A percentile compares a stretch with the other conserved stretches of the same genome.
Conservation (phyloP, 2,113 vertebrate genomes). For the Prietella phreatophila region DNA sequence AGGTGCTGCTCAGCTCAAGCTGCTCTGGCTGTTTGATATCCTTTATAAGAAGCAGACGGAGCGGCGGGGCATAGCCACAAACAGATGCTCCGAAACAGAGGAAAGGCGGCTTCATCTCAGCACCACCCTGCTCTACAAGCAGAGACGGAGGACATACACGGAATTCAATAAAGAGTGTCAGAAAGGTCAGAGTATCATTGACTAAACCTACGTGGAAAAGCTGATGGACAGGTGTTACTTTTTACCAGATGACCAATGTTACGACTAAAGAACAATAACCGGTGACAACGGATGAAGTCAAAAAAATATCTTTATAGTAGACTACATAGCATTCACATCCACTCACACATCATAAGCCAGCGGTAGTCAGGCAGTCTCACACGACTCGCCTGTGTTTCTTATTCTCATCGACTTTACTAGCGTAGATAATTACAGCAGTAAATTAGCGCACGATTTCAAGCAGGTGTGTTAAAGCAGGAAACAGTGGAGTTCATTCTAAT, state of each 20-base stretch:
- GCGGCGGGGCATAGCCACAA: conserved; percentile 64
- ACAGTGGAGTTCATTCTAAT: not conserved
- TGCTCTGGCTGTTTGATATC: conserved; percentile 69
- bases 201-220: not conserved
- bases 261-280: not conserved
- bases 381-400: not conserved
- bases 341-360: not conserved
- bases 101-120: conserved; percentile 51
- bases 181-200: not conserved
- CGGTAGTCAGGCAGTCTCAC: not conserved
- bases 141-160: not conserved
- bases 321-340: not conserved
- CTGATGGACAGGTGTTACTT: not conserved
- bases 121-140: not conserved
- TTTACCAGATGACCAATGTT: not conserved
- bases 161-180: not conserved
- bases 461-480: not conserved
- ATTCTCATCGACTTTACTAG: not conserved
- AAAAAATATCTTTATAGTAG: not conserved
- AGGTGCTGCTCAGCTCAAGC: conserved; percentile 71
- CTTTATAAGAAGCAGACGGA: conserved; percentile 78
- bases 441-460: not conserved
- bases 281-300: not conserved
- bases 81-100: conserved; percentile 60
- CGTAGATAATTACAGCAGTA: not conserved